Percentiles rank a stretch among this genome's conserved stretches.
These are phyloP conservation scores for Subanguina moxae DNA, from an alignment of 1,140 invertebrate genomes.

Conservation along the genomic window DNA sequence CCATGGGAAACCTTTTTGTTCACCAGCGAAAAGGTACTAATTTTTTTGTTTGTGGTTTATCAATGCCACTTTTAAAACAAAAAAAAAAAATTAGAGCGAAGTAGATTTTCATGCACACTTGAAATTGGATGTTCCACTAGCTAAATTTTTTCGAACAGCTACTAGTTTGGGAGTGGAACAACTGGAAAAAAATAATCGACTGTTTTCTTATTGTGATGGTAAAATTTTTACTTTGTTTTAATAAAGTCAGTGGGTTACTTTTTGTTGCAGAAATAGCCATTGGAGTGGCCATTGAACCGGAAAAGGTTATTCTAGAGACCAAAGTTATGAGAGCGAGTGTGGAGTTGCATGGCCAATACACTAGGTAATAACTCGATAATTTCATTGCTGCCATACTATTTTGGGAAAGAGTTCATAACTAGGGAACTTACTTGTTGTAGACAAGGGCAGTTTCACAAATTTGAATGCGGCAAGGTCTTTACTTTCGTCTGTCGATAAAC, in stretches of 20 bases:
- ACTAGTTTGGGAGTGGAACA: constrained; percentile 44
- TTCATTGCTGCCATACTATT: constrained; percentile 8
- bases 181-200: constrained; percentile 34
- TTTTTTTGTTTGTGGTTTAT: constrained; percentile 18
- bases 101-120: constrained; percentile 56
- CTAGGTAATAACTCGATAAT: constrained; percentile 36
- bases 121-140: constrained; percentile 45
- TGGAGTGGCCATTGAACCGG: constrained; percentile 48
- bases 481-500: too few species aligned
- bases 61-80: constrained; percentile 5
- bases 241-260: neutral
- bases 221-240: neutral
- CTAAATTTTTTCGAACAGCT: constrained; percentile 45
- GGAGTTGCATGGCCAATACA: constrained; percentile 47
- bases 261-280: constrained; percentile 44
- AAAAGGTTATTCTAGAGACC: constrained; percentile 41
- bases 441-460: too few species aligned
- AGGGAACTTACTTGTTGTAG: too few species aligned
- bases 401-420: too few species aligned
- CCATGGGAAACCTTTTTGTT: constrained; percentile 29
- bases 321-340: constrained; percentile 45
- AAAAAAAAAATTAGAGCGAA: constrained; percentile 10
- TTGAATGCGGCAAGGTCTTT: too few species aligned
- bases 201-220: constrained; percentile 54
- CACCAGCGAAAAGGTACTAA: constrained; percentile 22